phyloP scores from a whole-genome alignment of 2,113 vertebrate species.

The Todiramphus chloris region DNA sequence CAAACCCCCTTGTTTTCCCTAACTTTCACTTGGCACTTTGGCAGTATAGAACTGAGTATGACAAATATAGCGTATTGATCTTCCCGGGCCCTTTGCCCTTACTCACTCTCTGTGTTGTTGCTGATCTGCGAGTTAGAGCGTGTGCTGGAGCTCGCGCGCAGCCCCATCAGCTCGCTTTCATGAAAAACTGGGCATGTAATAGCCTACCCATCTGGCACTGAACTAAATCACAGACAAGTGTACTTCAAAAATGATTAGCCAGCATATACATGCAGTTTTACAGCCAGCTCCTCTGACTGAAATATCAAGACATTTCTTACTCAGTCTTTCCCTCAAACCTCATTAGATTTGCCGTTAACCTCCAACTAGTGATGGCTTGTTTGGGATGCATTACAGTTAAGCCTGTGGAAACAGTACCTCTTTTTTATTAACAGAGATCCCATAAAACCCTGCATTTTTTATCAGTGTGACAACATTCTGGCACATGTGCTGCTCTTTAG shows the following conservation, averaged over 20 bases:
- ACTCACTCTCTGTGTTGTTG: neutral
- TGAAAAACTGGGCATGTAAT: neutral
- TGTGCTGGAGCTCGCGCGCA: neutral
- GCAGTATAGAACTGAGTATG: neutral
- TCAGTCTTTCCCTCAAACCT: slow-evolving; percentile 22
- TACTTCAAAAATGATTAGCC: slow-evolving; percentile 36
- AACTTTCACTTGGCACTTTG: neutral
- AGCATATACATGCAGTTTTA: slow-evolving; percentile 12
- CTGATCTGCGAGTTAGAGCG: neutral
- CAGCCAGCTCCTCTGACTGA: slow-evolving; percentile 8
- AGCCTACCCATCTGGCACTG: neutral
- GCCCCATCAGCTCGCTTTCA: neutral
- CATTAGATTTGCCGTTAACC: slow-evolving; percentile 34
- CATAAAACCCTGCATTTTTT: slow-evolving; percentile 51
- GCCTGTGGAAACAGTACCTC: slow-evolving; percentile 44
- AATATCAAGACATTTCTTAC: slow-evolving; percentile 36
- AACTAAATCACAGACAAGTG: neutral
- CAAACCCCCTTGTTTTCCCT: neutral
- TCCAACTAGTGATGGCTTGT: slow-evolving; percentile 13
- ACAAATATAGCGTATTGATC: slow-evolving; percentile 2
- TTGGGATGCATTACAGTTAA: slow-evolving; percentile 43
- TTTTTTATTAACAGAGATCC: slow-evolving; percentile 41
- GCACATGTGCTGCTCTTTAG: slow-evolving; percentile 36
- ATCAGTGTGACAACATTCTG: slow-evolving; percentile 1
- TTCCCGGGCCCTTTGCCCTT: neutral